Evolutionary conservation across 2,797 vertebrate species (phyloP).

Genomic region (Mormyrus proboscirostris): DNA sequence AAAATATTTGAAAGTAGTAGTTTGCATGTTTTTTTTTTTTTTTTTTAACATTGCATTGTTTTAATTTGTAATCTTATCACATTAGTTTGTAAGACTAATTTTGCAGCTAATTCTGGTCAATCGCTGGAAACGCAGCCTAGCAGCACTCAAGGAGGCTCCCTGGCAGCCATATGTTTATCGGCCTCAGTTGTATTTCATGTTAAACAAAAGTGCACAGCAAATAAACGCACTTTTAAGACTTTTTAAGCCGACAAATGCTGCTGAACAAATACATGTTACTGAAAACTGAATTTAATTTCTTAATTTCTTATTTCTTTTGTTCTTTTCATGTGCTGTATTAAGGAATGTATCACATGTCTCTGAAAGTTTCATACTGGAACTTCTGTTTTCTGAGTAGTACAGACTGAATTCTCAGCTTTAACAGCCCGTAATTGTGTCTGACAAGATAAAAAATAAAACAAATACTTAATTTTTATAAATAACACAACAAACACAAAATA

Average conservation of each 20-base stretch:
- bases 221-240: neutral
- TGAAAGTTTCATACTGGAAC: neutral
- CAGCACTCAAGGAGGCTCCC: neutral
- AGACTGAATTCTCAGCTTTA: neutral
- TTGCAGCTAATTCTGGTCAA: neutral
- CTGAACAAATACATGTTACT: neutral
- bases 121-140: neutral
- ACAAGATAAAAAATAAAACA: neutral
- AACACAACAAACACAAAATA: neutral
- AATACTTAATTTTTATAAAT: neutral
- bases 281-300: neutral
- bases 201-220: neutral
- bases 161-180: neutral
- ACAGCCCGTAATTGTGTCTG: neutral
- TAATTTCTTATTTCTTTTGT: neutral
- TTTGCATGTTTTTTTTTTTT: neutral
- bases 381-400: neutral
- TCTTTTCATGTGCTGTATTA: neutral
- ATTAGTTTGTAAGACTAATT: neutral
- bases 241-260: neutral
- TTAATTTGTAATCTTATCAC: neutral
- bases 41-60: neutral
- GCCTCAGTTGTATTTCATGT: neutral
- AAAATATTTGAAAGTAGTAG: neutral
- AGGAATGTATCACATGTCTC: neutral